Base-by-base conservation (phyloP, 1,140 invertebrate genomes). In the Drosophila lini region DNA sequence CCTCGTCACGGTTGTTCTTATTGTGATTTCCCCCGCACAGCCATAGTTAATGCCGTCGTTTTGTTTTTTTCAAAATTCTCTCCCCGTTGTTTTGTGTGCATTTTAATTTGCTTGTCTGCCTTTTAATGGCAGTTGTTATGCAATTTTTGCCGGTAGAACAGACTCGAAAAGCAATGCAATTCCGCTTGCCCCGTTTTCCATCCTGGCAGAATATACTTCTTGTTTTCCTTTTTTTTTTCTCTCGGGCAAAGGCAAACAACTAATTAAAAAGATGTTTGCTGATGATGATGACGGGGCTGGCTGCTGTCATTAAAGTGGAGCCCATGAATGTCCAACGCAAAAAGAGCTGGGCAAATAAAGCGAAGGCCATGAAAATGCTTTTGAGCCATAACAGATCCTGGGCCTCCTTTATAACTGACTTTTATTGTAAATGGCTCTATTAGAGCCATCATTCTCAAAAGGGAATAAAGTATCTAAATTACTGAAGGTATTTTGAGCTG, bases 101-200 rank as follows among this genome's bases (percentile, higher is more conserved):
- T 78, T 86, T 86, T 83, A 88, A 86, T 88, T 88, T 83, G 83
- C 80, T 80, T 89, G 83, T 88, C 73, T 83, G 80, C 84, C 73
- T 88, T 88, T 88, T 89, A 89, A 88, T 88, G 80, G 77, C 73
- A 63, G 77, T 80, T 86, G 71, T 83, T 83, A 80, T 88, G 84
- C 67, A 78, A 68, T 89, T 83, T 79, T 78, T 76, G 62, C 57
- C 70, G 63, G 48, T 82, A 65, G 60, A 61, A 50, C 52, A 25
- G 63, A 75, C 47, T 78, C 56, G 52, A 82, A 80, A 76, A 48
- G 81, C 69, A 69, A 53, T 88, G 84, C 83, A 88, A 77, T 80
- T 83, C 41, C 67, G 16, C 6, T 13, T 45, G 7, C 28, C 28
- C 68, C 42, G 32, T 11, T 59, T 22, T 38, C 13, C 13, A 6